These are phyloP conservation scores for Parnassius apollo DNA, from an alignment of 2,888 invertebrate species.

Conservation along the genomic window DNA sequence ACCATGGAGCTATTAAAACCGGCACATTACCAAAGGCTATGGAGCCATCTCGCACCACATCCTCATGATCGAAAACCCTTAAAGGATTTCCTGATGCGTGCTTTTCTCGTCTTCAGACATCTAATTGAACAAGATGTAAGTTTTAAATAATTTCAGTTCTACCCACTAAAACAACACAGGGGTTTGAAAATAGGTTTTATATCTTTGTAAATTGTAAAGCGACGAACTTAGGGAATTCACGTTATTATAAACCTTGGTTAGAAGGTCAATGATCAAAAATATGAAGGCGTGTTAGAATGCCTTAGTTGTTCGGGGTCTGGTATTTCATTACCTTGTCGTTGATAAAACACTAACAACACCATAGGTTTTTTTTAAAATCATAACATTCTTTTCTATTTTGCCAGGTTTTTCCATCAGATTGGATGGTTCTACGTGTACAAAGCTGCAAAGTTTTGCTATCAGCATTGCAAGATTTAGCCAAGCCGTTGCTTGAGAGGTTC, in stretches of 20 bases:
- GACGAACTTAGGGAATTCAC: too few relatives aligned
- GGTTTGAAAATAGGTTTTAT: too few relatives aligned
- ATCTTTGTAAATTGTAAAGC: too few relatives aligned
- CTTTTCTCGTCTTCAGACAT: constrained; percentile 90
- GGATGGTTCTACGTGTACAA: constrained; percentile 94
- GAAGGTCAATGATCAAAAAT: too few relatives aligned
- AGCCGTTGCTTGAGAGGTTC: constrained; percentile 92
- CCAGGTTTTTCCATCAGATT: constrained; percentile 91
- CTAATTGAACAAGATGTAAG: constrained; percentile 87
- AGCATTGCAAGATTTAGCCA: constrained; percentile 92
- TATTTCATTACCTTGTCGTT: too few relatives aligned
- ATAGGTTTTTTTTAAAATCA: too few relatives aligned
- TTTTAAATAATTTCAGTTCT: constrained; percentile 21
- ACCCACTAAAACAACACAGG: too few relatives aligned
- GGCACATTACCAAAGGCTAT: constrained; percentile 91
- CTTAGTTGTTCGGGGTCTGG: too few relatives aligned
- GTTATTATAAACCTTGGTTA: too few relatives aligned
- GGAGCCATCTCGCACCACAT: constrained; percentile 88
- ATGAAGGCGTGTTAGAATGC: too few relatives aligned
- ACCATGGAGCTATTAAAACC: constrained; percentile 92
- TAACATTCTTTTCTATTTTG: not conserved
- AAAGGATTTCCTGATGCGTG: constrained; percentile 92
- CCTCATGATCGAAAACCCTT: constrained; percentile 88
- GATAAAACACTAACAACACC: too few relatives aligned
- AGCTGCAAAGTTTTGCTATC: constrained; percentile 92